A percentile compares a stretch with the other conserved stretches of the same genome.
Conservation (phyloP, 1,140 invertebrate species). For the Aphelenchoides besseyi region DNA sequence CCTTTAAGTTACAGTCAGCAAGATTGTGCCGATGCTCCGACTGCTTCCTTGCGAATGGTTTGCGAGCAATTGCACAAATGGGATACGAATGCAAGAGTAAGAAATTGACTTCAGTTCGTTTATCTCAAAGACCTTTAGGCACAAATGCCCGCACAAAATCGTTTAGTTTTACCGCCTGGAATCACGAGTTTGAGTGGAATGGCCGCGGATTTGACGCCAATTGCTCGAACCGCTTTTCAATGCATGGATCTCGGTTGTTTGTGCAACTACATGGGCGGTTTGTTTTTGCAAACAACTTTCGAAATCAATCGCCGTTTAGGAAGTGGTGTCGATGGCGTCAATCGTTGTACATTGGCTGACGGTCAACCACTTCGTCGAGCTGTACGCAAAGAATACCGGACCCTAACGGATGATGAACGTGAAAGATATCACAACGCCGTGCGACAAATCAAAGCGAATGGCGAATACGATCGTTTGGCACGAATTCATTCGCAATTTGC, state of each 20-base stretch:
- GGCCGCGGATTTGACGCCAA: conserved; percentile 42
- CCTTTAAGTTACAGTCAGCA: no score
- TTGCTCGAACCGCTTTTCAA: conserved; percentile 43
- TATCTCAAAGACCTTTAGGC: neutral
- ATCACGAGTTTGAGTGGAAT: conserved; percentile 36
- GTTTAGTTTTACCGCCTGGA: conserved; percentile 39
- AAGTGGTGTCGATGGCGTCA: conserved; percentile 8
- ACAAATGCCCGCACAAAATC: neutral
- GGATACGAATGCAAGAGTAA: conserved; percentile 48
- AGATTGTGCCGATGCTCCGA: conserved; percentile 48
- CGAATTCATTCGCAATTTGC: conserved; percentile 49
- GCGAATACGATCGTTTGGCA: neutral
- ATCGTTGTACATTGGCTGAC: conserved; percentile 21
- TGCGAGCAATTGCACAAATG: conserved; percentile 48
- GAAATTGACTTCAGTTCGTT: conserved; percentile 4
- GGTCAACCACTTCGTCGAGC: conserved; percentile 28
- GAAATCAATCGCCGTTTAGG: conserved; percentile 7
- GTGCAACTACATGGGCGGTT: conserved; percentile 43
- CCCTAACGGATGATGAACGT: conserved; percentile 10
- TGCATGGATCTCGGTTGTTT: conserved; percentile 54
- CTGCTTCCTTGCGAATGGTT: conserved; percentile 38
- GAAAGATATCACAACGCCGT: conserved; percentile 60
- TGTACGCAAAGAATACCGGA: conserved; percentile 27
- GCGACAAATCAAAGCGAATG: conserved; percentile 56
- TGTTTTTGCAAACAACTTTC: conserved; percentile 10